Percentiles rank a stretch among this genome's conserved stretches.
Conservation (phyloP, 2,797 vertebrate genomes). For the Eospalax fontanierii region DNA sequence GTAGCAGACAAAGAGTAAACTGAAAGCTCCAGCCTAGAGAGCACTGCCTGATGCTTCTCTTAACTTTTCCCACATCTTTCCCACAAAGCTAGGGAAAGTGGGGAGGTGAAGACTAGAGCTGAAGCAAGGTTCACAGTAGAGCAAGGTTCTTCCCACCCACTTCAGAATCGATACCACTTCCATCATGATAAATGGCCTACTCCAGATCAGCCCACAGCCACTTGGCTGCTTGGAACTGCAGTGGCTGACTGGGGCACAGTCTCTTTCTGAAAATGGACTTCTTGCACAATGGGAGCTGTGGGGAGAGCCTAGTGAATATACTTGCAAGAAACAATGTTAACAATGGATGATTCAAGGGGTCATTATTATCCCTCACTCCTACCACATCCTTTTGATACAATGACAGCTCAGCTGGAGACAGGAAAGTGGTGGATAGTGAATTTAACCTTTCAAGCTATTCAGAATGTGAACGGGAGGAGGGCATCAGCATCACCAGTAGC, state of each 20-base stretch:
- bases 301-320: constrained; percentile 8
- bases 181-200: background rate
- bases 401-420: background rate
- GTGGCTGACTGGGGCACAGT: background rate
- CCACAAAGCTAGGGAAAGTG: background rate
- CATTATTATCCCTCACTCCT: constrained; percentile 39
- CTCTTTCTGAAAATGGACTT: background rate
- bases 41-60: background rate
- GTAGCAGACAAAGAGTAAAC: background rate
- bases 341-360: constrained; percentile 69
- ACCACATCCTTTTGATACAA: constrained; percentile 61
- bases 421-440: constrained; percentile 24
- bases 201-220: background rate
- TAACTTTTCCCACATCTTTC: background rate
- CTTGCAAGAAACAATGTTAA: constrained; percentile 56
- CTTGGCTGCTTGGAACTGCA: background rate
- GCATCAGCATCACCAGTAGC: background rate
- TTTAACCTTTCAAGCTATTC: constrained; percentile 35
- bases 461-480: background rate
- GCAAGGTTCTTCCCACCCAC: background rate
- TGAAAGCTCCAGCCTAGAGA: background rate
- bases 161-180: background rate
- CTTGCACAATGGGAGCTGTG: constrained; percentile 17
- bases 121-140: no score
- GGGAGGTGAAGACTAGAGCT: background rate